phyloP scores from a whole-genome alignment of 2,113 vertebrate species.

The Thunnus thynnus region DNA sequence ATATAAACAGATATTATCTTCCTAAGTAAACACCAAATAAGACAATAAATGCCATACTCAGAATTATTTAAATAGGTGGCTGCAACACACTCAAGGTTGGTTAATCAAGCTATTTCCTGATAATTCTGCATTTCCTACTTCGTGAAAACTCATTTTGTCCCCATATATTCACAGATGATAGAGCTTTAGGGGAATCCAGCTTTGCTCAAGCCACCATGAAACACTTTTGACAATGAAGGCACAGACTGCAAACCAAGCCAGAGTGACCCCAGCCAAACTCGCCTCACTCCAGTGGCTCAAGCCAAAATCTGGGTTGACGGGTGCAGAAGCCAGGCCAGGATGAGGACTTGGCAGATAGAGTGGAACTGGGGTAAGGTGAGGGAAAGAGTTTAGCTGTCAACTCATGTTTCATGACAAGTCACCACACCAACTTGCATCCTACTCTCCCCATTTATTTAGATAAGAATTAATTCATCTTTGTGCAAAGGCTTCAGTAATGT shows the following conservation, averaged over 20 bases:
- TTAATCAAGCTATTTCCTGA: not conserved
- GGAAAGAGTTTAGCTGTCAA: conserved; percentile 30
- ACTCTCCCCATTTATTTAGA: conserved; percentile 2
- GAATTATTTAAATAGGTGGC: not conserved
- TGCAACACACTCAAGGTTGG: not conserved
- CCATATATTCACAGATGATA: conserved; percentile 8
- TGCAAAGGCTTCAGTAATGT: conserved; percentile 9
- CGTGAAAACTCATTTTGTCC: conserved; percentile 20
- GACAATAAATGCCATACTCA: not conserved
- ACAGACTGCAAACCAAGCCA: conserved; percentile 56
- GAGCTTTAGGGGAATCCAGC: conserved; percentile 18
- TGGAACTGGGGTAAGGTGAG: conserved; percentile 3
- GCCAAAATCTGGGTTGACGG: conserved; percentile 37
- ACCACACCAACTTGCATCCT: conserved; percentile 7
- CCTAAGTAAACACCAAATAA: not conserved
- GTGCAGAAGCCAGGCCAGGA: conserved; percentile 17
- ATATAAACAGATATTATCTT: conserved; percentile 2
- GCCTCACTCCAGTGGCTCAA: conserved; percentile 12
- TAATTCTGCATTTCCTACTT: not conserved
- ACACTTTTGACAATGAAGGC: conserved; percentile 58
- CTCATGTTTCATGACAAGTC: conserved; percentile 51
- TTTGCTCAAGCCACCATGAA: conserved; percentile 51
- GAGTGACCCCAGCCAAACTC: conserved; percentile 48
- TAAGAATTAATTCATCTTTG: not conserved
- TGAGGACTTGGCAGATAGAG: conserved; percentile 41